These are phyloP conservation scores for Drosophila bifasciata DNA, from an alignment of 1,140 invertebrate genomes.

Conservation along the genomic window DNA sequence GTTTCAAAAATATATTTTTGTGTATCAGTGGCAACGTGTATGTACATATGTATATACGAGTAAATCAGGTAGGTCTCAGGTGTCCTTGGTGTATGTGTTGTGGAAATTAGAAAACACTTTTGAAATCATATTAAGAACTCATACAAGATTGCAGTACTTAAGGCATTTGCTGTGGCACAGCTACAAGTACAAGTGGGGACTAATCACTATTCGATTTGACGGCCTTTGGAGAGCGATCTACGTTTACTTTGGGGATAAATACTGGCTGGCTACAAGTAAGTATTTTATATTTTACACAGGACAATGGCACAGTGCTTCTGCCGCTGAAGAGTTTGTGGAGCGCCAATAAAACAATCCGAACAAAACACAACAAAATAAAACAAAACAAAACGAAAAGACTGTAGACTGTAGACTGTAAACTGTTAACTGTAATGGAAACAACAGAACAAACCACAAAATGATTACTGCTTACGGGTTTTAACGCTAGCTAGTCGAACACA, in stretches of 20 bases:
- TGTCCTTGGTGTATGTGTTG: conserved; percentile 9
- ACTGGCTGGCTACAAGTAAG: conserved; percentile 2
- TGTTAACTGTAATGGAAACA: conserved; percentile 50
- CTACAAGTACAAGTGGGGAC: neutral
- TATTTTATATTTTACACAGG: conserved; percentile 53
- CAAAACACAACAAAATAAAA: conserved; percentile 38
- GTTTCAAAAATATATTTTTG: conserved; percentile 51
- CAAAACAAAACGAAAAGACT: conserved; percentile 32
- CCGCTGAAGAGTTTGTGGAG: conserved; percentile 18
- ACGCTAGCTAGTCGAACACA: conserved; percentile 35
- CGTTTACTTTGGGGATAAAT: conserved; percentile 27
- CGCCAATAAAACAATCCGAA: conserved; percentile 28
- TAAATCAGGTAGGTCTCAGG: conserved; percentile 20
- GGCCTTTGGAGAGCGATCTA: conserved; percentile 35
- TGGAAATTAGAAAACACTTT: conserved; percentile 27
- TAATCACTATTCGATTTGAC: conserved; percentile 7
- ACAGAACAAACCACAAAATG: conserved; percentile 61
- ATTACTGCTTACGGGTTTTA: conserved; percentile 46
- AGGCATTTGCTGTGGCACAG: conserved; percentile 63
- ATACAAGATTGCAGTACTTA: conserved; percentile 68
- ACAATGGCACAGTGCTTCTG: conserved; percentile 41
- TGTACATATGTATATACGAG: conserved; percentile 17
- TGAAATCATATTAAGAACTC: conserved; percentile 20
- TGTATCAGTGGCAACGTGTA: conserved; percentile 44
- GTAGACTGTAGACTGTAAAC: conserved; percentile 33